phyloP scores from a whole-genome alignment of 2,113 vertebrate species.

The Nicator chloris region DNA sequence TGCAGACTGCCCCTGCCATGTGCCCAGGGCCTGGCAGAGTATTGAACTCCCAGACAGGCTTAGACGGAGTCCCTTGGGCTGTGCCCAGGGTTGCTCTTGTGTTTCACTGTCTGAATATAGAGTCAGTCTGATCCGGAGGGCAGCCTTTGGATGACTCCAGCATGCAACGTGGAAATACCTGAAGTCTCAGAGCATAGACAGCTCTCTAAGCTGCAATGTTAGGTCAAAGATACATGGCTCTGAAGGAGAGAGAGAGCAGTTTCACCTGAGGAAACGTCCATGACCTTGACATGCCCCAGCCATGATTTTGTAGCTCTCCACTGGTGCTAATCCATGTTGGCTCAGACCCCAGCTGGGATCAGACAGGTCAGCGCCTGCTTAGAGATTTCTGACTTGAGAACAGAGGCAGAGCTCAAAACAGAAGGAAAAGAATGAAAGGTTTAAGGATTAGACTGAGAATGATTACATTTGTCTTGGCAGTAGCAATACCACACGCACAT shows the following conservation, averaged over 20 bases:
- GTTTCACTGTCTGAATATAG: not conserved
- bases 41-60: not conserved
- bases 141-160: not conserved
- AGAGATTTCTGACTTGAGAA: not conserved
- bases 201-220: not conserved
- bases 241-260: not conserved
- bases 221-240: not conserved
- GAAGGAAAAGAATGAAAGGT: not conserved
- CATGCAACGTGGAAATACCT: not conserved
- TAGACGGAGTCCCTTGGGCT: not conserved
- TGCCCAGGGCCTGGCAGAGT: not conserved
- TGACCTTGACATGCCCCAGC: slow-evolving; percentile 4
- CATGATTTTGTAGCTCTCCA: slow-evolving; percentile 1
- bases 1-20: not conserved
- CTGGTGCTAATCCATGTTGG: slow-evolving; percentile 45
- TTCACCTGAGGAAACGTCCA: slow-evolving; percentile 33
- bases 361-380: slow-evolving; percentile 31
- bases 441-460: not conserved
- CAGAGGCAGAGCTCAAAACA: not conserved
- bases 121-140: not conserved
- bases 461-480: not conserved
- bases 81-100: not conserved
- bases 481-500: not conserved
- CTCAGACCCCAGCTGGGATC: slow-evolving; percentile 28
- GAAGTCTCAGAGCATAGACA: not conserved